Conservation (phyloP, 2,797 vertebrate species). For the Melanotaenia parkinsoni region DNA sequence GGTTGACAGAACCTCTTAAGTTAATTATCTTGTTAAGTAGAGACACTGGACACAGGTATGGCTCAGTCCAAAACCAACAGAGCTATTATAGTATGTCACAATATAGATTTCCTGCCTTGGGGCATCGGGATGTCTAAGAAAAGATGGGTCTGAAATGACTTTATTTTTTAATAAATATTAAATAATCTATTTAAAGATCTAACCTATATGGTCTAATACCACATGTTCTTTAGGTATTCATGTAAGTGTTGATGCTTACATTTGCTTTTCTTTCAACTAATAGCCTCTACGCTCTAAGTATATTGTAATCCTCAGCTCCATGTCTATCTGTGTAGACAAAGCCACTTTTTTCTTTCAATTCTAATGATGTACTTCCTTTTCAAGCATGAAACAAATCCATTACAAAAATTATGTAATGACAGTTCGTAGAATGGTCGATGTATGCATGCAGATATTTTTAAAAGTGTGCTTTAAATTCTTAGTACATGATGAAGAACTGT, state of each 20-base stretch:
- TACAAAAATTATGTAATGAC: not conserved
- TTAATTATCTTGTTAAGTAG: conserved; percentile 75
- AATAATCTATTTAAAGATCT: too few species aligned
- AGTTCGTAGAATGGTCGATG: conserved; percentile 11
- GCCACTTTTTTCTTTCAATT: not conserved
- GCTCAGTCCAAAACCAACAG: conserved; percentile 65
- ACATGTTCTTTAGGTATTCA: conserved; percentile 60
- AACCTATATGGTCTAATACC: conserved; percentile 22
- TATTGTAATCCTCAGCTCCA: too few species aligned
- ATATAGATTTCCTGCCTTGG: conserved; percentile 40
- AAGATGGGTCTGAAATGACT: not conserved
- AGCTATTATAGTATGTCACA: conserved; percentile 35
- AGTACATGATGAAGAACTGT: conserved; percentile 6
- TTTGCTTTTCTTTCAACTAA: conserved; percentile 69
- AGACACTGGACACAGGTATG: conserved; percentile 50
- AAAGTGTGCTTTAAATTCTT: conserved; percentile 32
- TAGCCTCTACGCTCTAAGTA: conserved; percentile 54
- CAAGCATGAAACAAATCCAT: not conserved
- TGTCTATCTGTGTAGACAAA: not conserved
- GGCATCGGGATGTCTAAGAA: conserved; percentile 21
- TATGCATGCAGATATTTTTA: conserved; percentile 10
- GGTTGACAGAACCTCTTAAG: conserved; percentile 74
- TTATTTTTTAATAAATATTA: too few species aligned
- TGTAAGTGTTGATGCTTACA: conserved; percentile 53
- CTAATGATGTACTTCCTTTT: not conserved